Base-by-base conservation (phyloP, 1,140 invertebrate species). In the Neodiprion virginianus region DNA sequence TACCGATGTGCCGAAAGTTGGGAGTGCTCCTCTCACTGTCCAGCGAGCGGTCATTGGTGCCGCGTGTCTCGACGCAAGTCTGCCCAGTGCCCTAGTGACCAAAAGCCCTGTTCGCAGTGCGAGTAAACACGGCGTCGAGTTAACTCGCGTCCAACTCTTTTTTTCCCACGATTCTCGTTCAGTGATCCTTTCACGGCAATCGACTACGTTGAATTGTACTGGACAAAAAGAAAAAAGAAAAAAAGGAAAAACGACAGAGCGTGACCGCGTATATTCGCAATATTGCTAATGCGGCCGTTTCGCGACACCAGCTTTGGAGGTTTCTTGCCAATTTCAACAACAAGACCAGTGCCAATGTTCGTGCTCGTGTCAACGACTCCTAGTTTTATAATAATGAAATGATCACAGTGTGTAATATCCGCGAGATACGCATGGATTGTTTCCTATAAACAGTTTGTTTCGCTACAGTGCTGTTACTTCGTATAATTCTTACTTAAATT, bases 1-100 rank as follows among this genome's bases (percentile, higher is more conserved):
- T 28, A 49, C 48, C 70, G 48, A 71, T 40, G 68, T 48, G 68
- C 68, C 68, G 28, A 48, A 48, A 49, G 70, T 71, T 71, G 70
- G 17, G 21, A 40, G 70, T 53, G 68, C 68, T 47, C 68, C 68
- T 40, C 28, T 48, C 48, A 48, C 48, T 40, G 68, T 48, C 14
- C 70, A 53, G n/a, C 48, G 17, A 11, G 21, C 17, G 11, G 68
- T 12, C 21, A 12, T 14, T 48, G 12, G 68, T n/a, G 12, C 12
- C 68, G 48, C 28, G 68, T 47, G 70, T 71, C 48, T 49, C 48
- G 70, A 49, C 70, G 70, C 14, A 48, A 23, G 47, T 40, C 70
- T 40, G 28, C n/a, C 14, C 23, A 17, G 70, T 53, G 70, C 50
- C 70, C 70, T 53, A 71, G 48, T 71, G 48, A 48, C 70, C 70